Evolutionary conservation across 2,113 vertebrate genomes (phyloP).

Genomic region (Tragulus kanchil): DNA sequence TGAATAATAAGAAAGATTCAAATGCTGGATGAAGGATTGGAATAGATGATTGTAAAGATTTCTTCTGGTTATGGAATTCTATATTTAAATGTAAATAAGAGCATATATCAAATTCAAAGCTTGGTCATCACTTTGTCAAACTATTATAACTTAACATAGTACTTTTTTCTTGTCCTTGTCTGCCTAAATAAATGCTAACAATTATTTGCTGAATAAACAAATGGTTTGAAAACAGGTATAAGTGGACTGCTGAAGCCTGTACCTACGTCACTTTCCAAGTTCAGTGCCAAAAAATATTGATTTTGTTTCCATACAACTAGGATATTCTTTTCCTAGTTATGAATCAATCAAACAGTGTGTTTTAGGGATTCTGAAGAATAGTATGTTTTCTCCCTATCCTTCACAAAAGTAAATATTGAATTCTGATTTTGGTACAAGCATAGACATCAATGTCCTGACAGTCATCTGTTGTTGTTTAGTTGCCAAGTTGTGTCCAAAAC

Average conservation of each 20-base stretch:
- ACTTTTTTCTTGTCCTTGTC: not conserved
- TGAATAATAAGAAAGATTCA: not conserved
- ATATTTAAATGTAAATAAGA: constrained; percentile 9
- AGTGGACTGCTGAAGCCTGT: not conserved
- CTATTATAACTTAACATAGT: not conserved
- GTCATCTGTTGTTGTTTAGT: not conserved
- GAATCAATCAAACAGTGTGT: not conserved
- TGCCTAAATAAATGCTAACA: not conserved
- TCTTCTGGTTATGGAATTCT: not conserved
- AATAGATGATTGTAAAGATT: constrained; percentile 1
- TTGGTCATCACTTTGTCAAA: not conserved
- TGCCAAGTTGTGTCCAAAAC: not conserved
- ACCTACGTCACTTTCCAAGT: not conserved
- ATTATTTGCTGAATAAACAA: constrained; percentile 47
- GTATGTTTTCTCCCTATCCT: not conserved
- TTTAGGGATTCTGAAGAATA: constrained; percentile 1
- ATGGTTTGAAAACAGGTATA: not conserved
- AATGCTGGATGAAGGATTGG: not conserved
- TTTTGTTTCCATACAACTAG: constrained; percentile 41
- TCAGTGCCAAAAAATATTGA: constrained; percentile 6
- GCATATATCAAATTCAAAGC: not conserved
- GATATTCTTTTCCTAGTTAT: constrained; percentile 24
- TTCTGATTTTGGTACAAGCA: constrained; percentile 2
- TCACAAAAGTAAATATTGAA: constrained; percentile 35
- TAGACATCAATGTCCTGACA: not conserved